These are phyloP conservation scores for Anabacerthia variegaticeps DNA, from an alignment of 2,797 vertebrate species.

Conservation along the genomic window DNA sequence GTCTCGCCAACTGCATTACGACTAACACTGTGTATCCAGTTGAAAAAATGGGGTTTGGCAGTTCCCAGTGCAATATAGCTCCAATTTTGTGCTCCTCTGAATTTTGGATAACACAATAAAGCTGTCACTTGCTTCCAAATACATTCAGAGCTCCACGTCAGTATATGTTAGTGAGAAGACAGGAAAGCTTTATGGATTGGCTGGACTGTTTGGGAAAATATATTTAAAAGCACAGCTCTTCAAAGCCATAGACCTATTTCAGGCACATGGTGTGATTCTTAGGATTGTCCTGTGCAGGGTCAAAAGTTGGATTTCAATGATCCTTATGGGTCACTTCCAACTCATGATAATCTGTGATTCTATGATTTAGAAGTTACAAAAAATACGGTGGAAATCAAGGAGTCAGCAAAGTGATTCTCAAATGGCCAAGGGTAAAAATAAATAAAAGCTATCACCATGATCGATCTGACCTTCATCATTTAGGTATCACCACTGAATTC, in stretches of 20 bases:
- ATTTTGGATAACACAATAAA: not conserved
- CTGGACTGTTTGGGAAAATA: not conserved
- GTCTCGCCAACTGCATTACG: not conserved
- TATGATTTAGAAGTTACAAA: not conserved
- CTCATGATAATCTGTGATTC: not conserved
- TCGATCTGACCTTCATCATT: not conserved
- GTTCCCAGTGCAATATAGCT: not conserved
- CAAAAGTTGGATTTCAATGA: not conserved
- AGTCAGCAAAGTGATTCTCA: not conserved
- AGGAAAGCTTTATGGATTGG: not conserved
- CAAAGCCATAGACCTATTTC: not conserved
- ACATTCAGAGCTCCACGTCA: not conserved
- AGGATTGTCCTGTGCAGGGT: not conserved
- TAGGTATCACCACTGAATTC: not conserved
- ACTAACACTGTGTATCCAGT: not conserved
- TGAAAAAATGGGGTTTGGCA: not conserved
- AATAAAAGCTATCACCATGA: not conserved
- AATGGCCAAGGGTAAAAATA: not conserved
- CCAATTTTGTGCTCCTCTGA: not conserved
- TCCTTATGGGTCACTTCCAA: not conserved
- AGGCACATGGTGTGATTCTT: not conserved
- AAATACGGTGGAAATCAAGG: not conserved
- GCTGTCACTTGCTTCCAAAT: not conserved
- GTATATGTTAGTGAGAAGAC: not conserved
- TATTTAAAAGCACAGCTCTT: not conserved